These are phyloP conservation scores for Adineta ricciae DNA, from an alignment of 2,888 invertebrate genomes.

Conservation along the genomic window DNA sequence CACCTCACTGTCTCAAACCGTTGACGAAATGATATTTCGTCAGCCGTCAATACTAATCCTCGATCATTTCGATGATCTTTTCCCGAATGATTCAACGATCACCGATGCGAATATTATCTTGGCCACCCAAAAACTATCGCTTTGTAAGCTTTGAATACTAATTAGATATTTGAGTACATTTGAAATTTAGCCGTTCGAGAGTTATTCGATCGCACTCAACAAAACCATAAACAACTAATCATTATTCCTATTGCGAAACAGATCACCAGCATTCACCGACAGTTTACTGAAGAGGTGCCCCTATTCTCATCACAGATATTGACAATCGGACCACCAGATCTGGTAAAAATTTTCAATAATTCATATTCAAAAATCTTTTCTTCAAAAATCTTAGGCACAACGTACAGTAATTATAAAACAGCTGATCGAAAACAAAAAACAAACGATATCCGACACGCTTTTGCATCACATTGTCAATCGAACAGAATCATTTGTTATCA, in stretches of 20 bases:
- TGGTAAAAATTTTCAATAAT: background rate
- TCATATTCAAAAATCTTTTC: background rate
- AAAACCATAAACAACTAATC: background rate
- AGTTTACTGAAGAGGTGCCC: constrained; percentile 4
- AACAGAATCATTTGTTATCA: constrained; percentile 16
- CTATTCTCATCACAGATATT: background rate
- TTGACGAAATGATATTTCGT: background rate
- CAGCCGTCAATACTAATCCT: constrained; percentile 14
- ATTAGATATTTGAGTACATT: background rate
- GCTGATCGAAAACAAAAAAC: background rate
- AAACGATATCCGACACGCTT: background rate
- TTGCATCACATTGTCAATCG: constrained; percentile 1
- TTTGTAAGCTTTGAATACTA: background rate
- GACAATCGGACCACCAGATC: background rate
- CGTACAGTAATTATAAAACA: background rate
- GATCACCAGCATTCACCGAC: background rate
- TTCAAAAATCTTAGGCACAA: background rate
- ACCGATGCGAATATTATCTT: constrained; percentile 1
- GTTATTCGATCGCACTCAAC: background rate
- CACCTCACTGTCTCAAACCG: background rate
- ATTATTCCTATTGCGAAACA: background rate
- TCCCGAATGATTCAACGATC: background rate
- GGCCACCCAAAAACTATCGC: constrained; percentile 2
- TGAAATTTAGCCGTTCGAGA: background rate
- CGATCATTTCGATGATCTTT: constrained; percentile 16